phyloP scores from a whole-genome alignment of 2,113 vertebrate genomes.

The Tamias sibiricus region DNA sequence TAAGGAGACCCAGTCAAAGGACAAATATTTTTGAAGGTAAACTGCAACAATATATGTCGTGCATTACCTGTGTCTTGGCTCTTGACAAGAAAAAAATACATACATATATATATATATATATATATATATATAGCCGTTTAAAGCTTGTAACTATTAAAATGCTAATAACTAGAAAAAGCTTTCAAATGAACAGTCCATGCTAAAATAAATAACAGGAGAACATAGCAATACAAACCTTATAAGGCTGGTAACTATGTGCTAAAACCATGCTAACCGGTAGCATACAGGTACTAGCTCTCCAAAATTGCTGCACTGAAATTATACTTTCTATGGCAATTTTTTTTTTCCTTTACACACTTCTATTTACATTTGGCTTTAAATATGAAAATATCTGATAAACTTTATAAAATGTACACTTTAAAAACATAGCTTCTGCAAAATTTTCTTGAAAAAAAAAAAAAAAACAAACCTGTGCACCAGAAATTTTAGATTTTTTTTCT shows the following conservation, averaged over 20 bases:
- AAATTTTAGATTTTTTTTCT: slow-evolving; percentile 80
- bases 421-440: slow-evolving; percentile 90
- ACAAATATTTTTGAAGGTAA: slow-evolving; percentile 83
- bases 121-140: slow-evolving; percentile 65
- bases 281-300: slow-evolving; percentile 87
- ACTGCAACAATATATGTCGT: slow-evolving; percentile 40
- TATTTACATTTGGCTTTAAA: slow-evolving; percentile 95
- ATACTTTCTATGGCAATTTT: slow-evolving; percentile 82
- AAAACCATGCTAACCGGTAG: slow-evolving; percentile 90
- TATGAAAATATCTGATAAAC: slow-evolving; percentile 92
- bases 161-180: slow-evolving; percentile 83
- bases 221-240: slow-evolving; percentile 85
- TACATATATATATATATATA: neutral
- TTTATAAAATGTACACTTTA: slow-evolving; percentile 92
- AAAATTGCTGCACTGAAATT: slow-evolving; percentile 80
- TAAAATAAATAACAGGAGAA: slow-evolving; percentile 91
- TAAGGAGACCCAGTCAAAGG: slow-evolving; percentile 67
- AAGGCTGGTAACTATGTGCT: slow-evolving; percentile 88
- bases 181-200: slow-evolving; percentile 88
- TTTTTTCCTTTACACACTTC: slow-evolving; percentile 88
- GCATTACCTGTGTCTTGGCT: slow-evolving; percentile 81
- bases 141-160: slow-evolving; percentile 83
- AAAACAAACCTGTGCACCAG: slow-evolving; percentile 87
- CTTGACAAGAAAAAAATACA: slow-evolving; percentile 50
- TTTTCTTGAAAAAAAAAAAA: slow-evolving; percentile 82